Evolutionary conservation across 2,113 vertebrate species (phyloP).

Genomic region (rat (Rattus norvegicus)): DNA sequence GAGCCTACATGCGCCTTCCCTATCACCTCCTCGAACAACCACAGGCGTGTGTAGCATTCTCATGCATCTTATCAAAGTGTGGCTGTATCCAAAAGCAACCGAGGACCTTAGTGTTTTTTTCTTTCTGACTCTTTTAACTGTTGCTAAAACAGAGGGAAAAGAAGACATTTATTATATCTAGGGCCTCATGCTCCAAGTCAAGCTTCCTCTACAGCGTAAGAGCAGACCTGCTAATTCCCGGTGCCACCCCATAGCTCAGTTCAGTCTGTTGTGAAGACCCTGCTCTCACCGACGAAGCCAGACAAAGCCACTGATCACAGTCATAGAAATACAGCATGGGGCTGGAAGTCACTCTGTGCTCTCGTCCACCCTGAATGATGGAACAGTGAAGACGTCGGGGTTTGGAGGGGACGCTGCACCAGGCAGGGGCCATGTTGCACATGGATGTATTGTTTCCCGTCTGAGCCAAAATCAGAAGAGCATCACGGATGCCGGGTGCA

Average conservation of each 20-base stretch:
- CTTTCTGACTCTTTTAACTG: slow-evolving; percentile 50
- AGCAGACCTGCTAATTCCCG: background rate
- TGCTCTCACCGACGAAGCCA: slow-evolving; percentile 41
- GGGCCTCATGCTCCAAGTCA: background rate
- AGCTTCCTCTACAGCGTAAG: background rate
- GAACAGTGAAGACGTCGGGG: slow-evolving; percentile 77
- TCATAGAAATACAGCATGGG: slow-evolving; percentile 65
- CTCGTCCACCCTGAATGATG: slow-evolving; percentile 73
- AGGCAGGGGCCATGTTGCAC: slow-evolving; percentile 74
- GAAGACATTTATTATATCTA: background rate
- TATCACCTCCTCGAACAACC: background rate
- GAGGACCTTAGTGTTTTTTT: slow-evolving; percentile 1
- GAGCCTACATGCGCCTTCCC: background rate
- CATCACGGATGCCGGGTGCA: slow-evolving; percentile 86
- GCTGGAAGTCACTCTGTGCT: slow-evolving; percentile 76
- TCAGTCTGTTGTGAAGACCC: background rate
- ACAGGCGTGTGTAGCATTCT: background rate
- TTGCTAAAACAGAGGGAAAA: background rate
- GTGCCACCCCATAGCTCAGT: slow-evolving; percentile 28
- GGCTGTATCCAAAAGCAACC: slow-evolving; percentile 31
- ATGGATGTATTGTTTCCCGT: slow-evolving; percentile 65
- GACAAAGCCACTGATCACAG: slow-evolving; percentile 52
- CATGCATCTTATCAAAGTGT: slow-evolving; percentile 28
- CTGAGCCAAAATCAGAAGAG: slow-evolving; percentile 80
- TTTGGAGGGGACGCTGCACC: slow-evolving; percentile 73